Conservation (phyloP, 2,113 vertebrate species). For the Picathartes gymnocephalus region DNA sequence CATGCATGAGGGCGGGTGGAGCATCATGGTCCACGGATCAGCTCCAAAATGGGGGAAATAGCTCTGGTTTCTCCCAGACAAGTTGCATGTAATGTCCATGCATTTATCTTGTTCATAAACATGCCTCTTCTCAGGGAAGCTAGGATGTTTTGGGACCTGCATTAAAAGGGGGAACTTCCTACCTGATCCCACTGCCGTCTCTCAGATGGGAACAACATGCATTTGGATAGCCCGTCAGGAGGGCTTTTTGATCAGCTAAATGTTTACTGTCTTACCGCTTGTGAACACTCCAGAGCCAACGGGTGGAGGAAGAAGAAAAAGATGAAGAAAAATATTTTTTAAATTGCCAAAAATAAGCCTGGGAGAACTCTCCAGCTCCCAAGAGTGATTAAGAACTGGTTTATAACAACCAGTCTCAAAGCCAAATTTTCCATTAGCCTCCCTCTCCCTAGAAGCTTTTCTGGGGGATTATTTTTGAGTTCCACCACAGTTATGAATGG, state of each 20-base stretch:
- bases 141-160: neutral
- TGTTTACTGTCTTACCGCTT: neutral
- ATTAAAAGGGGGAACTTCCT: neutral
- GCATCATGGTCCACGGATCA: neutral
- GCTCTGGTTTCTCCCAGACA: neutral
- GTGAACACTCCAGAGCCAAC: neutral
- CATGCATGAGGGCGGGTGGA: neutral
- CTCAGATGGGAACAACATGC: fast-evolving
- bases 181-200: neutral
- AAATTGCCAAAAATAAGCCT: neutral
- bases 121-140: neutral
- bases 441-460: neutral
- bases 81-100: neutral
- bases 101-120: neutral
- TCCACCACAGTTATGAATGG: neutral
- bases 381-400: neutral
- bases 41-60: neutral
- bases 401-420: neutral
- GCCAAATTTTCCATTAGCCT: neutral
- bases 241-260: neutral
- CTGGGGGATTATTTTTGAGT: neutral
- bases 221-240: neutral
- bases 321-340: neutral
- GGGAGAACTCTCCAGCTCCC: neutral
- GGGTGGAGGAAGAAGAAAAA: neutral